Percentiles rank a stretch among this genome's conserved stretches.
phyloP scores from a whole-genome alignment of 2,888 invertebrate genomes.

The Vandiemenella viatica region DNA sequence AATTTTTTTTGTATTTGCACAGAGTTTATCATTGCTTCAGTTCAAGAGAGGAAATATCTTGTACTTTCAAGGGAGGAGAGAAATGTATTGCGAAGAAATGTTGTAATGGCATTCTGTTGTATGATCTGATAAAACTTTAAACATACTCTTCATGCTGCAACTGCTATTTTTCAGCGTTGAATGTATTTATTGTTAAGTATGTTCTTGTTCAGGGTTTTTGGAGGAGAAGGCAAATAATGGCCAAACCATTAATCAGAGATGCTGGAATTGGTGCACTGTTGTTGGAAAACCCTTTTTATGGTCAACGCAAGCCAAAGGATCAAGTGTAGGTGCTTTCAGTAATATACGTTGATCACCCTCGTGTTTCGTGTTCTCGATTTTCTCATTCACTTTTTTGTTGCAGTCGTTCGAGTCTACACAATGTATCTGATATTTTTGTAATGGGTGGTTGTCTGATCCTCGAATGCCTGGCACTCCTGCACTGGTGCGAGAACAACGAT shows the following conservation, averaged over 20 bases:
- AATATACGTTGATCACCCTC: not conserved
- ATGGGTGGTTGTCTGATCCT: slow-evolving; percentile 96
- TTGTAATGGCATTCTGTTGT: not conserved
- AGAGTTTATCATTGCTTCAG: not conserved
- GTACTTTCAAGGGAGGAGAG: too few relatives aligned
- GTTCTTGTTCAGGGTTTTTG: slow-evolving; percentile 85
- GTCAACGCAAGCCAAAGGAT: slow-evolving; percentile 69
- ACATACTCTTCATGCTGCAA: not conserved
- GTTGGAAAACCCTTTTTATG: slow-evolving; percentile 94
- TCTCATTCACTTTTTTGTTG: slow-evolving; percentile 9
- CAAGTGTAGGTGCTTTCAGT: slow-evolving; percentile 50
- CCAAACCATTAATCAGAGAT: slow-evolving; percentile 77
- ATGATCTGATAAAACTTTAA: not conserved
- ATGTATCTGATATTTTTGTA: slow-evolving; percentile 95
- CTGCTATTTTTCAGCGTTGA: not conserved
- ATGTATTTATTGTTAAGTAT: too few relatives aligned
- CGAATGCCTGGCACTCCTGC: slow-evolving; percentile 79
- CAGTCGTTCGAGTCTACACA: slow-evolving; percentile 79
- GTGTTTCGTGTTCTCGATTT: not conserved
- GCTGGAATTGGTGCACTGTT: slow-evolving; percentile 84
- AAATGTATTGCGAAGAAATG: too few relatives aligned
- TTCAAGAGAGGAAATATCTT: too few relatives aligned
- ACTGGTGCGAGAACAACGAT: slow-evolving; percentile 86
- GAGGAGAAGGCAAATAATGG: slow-evolving; percentile 77
- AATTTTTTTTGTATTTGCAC: too few relatives aligned